Conservation (phyloP, 2,888 invertebrate species). For the Sepiola atlantica region DNA sequence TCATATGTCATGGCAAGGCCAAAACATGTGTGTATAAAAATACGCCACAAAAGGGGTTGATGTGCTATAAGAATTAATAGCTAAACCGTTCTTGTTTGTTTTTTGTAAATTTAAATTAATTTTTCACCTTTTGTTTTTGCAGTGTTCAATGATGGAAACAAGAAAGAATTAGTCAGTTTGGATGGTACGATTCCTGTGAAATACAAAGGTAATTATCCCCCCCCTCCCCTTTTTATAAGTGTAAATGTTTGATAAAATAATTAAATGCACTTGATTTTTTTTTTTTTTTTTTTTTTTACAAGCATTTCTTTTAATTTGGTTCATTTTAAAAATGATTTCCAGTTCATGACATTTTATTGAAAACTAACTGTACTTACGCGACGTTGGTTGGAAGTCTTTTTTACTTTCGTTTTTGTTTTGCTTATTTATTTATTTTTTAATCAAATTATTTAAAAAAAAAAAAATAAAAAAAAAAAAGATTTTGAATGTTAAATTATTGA, state of each 20-base stretch:
- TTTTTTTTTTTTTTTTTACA: not conserved
- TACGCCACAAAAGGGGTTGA: too few relatives aligned
- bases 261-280: not conserved
- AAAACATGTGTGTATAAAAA: too few relatives aligned
- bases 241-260: not conserved
- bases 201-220: constrained; percentile 82
- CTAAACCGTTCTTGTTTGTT: not conserved
- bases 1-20: too few relatives aligned
- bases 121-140: constrained; percentile 44
- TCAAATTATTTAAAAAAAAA: too few relatives aligned
- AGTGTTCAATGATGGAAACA: constrained; percentile 92
- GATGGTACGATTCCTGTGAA: constrained; percentile 94
- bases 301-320: not conserved
- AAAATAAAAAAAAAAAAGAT: too few relatives aligned
- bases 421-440: too few relatives aligned
- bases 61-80: too few relatives aligned
- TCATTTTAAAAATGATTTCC: not conserved
- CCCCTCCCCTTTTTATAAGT: not conserved
- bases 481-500: too few relatives aligned
- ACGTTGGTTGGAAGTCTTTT: too few relatives aligned
- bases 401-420: too few relatives aligned
- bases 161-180: constrained; percentile 87
- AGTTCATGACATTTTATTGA: not conserved
- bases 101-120: not conserved
- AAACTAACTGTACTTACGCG: not conserved